Base-by-base conservation (phyloP, 2,888 invertebrate genomes). In the Cheiracanthium punctorium region DNA sequence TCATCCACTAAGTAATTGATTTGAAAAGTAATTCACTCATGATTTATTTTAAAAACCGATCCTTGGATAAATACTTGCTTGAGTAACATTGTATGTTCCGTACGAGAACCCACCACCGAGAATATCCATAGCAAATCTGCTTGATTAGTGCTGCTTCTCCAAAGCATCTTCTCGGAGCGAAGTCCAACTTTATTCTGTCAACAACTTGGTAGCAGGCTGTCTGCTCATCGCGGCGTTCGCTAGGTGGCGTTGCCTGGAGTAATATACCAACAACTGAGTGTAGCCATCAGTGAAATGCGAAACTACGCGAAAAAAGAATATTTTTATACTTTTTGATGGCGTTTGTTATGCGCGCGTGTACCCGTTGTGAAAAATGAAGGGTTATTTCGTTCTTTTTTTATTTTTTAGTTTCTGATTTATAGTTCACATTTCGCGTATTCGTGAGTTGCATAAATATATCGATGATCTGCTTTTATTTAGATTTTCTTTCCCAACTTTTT, bases 321-420 rank as follows among this genome's bases (percentile, higher is more conserved):
- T 85, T 85, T 85, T 85, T 64, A 58, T 85, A 74, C 79, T 85
- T 84, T 74, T 73, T 79, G 41, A 37, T 64, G 71, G 75, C 79
- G 52, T 85, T 85, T 85, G 84, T 85, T 85, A 85, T 85, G 84
- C 84, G 84, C 79, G 84, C 84, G 79, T 73, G 79, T 85, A 80
- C 73, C 67, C 84, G 69, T 67, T 69, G 73, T 85, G 84, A 85
- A 85, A 85, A 85, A 85, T 85, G 84, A 85, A 85, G 79, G 73
- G 84, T 69, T 79, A 85, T 79, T 73, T 80, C 17, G 32, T 17
- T 12, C 30, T 67, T 67, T 84, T 74, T 69, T 79, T 74, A 73
- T 79, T 69, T 80, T 85, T 85, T 79, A 79, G 79, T 85, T 79
- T 73, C 73, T 85, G 84, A 85, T 85, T 85, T 85, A 85, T 85